Evolutionary conservation across 2,113 vertebrate species (phyloP).

Genomic region (Brachypodius melanocephalos): DNA sequence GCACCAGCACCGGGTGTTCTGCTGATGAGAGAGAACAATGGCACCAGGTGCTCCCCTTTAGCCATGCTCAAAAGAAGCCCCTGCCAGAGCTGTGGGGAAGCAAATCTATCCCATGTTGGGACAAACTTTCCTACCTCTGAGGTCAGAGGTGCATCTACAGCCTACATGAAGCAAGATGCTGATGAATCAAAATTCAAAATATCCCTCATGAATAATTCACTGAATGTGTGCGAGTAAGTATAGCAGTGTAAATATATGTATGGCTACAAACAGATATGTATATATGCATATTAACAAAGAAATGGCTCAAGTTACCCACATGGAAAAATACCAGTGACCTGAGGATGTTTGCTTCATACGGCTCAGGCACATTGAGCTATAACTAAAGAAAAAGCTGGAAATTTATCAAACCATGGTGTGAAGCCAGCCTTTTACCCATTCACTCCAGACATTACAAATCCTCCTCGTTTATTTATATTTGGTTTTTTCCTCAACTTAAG

Average conservation of each 20-base stretch:
- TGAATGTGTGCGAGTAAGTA: neutral
- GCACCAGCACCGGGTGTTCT: rapidly evolving
- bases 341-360: neutral
- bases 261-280: neutral
- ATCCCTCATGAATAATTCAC: constrained; percentile 31
- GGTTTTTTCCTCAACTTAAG: neutral
- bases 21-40: rapidly evolving
- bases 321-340: neutral
- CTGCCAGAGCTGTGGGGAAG: rapidly evolving
- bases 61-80: neutral
- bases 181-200: constrained; percentile 12
- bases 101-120: rapidly evolving
- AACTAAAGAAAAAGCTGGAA: neutral
- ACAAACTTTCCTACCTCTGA: rapidly evolving
- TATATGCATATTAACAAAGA: neutral
- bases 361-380: neutral
- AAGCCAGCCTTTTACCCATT: neutral
- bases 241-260: neutral
- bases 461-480: neutral
- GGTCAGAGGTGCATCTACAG: neutral
- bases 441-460: neutral
- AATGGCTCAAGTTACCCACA: neutral
- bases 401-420: neutral
- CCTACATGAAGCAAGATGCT: neutral
- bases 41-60: rapidly evolving